Percentiles rank a stretch among this genome's conserved stretches.
Evolutionary conservation across 2,888 invertebrate genomes (phyloP).

Genomic region (Eueremaeus valkanovi): DNA sequence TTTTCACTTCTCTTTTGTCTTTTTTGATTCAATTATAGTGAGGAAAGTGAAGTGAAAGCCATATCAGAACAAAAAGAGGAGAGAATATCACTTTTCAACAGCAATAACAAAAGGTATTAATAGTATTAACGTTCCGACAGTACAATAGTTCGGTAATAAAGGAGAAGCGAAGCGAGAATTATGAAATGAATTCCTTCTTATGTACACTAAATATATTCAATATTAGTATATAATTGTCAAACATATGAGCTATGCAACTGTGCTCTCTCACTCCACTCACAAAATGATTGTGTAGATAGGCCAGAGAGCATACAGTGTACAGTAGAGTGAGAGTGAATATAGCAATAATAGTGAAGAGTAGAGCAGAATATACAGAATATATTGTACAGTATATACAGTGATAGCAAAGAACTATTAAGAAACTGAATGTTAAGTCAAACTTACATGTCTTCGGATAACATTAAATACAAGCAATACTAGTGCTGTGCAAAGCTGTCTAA

Average conservation of each 20-base stretch:
- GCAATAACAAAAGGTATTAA: conserved; percentile 31
- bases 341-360: too few species aligned
- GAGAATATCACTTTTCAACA: conserved; percentile 22
- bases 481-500: conserved; percentile 5
- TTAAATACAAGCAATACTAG: conserved; percentile 1
- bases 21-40: conserved; percentile 20
- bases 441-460: conserved; percentile 34
- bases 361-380: too few species aligned
- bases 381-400: neutral
- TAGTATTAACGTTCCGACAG: conserved; percentile 23
- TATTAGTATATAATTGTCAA: neutral
- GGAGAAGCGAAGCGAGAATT: conserved; percentile 21
- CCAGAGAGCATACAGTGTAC: too few species aligned
- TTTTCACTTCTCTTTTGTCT: conserved; percentile 16
- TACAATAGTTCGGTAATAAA: conserved; percentile 18
- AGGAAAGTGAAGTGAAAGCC: conserved; percentile 22
- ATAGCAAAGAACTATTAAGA: neutral
- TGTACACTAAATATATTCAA: neutral
- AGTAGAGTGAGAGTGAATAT: too few species aligned
- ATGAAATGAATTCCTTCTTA: conserved; percentile 26
- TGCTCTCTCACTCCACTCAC: too few species aligned
- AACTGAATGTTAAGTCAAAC: conserved; percentile 21
- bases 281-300: too few species aligned
- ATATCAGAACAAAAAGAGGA: neutral
- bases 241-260: conserved; percentile 3